A percentile compares a stretch with the other conserved stretches of the same genome.
Evolutionary conservation across 2,888 invertebrate species (phyloP).

Genomic region (Eudasyphora cyanicolor): DNA sequence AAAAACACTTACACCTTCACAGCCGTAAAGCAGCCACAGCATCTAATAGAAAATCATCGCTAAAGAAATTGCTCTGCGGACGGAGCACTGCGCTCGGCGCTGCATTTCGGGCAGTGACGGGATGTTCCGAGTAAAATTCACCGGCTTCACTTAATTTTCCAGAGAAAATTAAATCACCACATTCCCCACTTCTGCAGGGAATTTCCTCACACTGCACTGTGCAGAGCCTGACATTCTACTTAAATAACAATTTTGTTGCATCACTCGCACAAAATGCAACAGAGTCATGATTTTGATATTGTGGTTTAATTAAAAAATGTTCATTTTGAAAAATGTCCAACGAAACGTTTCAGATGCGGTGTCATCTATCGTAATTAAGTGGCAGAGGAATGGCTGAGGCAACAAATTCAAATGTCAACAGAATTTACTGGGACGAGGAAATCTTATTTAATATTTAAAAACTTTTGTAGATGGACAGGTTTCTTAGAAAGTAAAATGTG

Average conservation of each 20-base stretch:
- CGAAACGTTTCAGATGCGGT: background rate
- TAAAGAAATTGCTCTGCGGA: slow-evolving; percentile 1
- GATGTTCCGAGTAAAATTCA: background rate
- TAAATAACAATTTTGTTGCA: background rate
- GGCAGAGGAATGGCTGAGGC: no score
- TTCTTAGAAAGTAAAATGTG: no score
- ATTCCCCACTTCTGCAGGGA: background rate
- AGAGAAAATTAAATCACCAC: background rate
- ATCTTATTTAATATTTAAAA: no score
- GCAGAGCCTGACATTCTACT: background rate
- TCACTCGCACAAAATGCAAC: background rate
- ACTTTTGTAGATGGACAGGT: no score
- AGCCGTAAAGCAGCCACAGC: background rate
- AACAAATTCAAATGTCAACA: no score
- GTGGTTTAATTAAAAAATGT: background rate
- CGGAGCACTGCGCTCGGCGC: background rate
- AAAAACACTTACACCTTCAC: background rate
- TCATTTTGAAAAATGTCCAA: slow-evolving; percentile 1
- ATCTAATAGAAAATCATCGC: slow-evolving; percentile 2
- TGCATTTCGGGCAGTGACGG: background rate
- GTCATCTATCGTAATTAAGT: slow-evolving; percentile 21
- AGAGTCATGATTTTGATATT: background rate
- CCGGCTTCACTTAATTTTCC: slow-evolving; percentile 12
- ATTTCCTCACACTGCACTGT: no score
- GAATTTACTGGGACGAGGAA: no score